Evolutionary conservation across 2,797 vertebrate species (phyloP).

Genomic region (Lithobates pipiens): DNA sequence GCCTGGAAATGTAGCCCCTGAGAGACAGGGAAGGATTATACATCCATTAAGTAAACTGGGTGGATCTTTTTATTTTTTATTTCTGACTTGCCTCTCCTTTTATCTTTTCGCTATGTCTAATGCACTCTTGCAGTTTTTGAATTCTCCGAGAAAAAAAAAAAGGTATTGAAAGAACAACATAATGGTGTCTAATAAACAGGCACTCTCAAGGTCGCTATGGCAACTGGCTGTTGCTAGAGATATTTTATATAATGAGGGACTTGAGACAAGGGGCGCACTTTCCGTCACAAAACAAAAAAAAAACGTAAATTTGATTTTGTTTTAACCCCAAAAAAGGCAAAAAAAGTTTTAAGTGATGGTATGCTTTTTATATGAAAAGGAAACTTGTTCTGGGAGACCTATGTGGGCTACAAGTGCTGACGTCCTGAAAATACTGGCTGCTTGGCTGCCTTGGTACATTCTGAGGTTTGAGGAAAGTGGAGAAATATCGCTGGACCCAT

Average conservation of each 20-base stretch:
- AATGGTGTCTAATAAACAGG: conserved; percentile 90
- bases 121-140: conserved; percentile 76
- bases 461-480: too few relatives aligned
- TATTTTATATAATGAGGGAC: conserved; percentile 87
- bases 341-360: too few relatives aligned
- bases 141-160: conserved; percentile 68
- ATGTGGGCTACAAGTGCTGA: too few relatives aligned
- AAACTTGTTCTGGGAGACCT: too few relatives aligned
- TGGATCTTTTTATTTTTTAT: conserved; percentile 76
- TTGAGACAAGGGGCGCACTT: conserved; percentile 86
- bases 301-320: conserved; percentile 21
- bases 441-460: too few relatives aligned
- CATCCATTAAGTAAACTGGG: conserved; percentile 70
- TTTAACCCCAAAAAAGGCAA: conserved; percentile 31
- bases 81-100: conserved; percentile 76
- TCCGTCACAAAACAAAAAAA: conserved; percentile 66
- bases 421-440: too few relatives aligned
- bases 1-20: conserved; percentile 10
- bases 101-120: conserved; percentile 76
- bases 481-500: too few relatives aligned
- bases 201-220: conserved; percentile 91
- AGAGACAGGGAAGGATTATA: conserved; percentile 38
- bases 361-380: too few relatives aligned
- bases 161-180: conserved; percentile 78
- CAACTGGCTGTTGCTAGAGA: conserved; percentile 88